These are phyloP conservation scores for Thomomys bottae DNA, from an alignment of 2,113 vertebrate genomes.

Conservation along the genomic window DNA sequence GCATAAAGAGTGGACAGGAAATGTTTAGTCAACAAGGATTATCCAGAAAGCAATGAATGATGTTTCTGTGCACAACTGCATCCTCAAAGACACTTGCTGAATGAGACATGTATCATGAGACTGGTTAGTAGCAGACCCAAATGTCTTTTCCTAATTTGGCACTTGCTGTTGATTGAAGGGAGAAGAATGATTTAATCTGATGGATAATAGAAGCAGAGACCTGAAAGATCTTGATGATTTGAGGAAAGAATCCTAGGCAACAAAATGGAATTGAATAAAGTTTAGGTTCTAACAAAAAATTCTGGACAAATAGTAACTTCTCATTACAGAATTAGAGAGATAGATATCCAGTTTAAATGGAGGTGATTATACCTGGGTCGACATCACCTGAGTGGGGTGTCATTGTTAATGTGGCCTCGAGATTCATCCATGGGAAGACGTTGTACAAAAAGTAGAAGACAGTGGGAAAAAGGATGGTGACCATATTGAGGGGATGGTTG, in stretches of 20 bases:
- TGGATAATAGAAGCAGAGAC: neutral
- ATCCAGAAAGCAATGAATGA: conserved; percentile 34
- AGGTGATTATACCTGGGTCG: neutral
- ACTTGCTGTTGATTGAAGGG: neutral
- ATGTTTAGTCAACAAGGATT: neutral
- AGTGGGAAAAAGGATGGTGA: neutral
- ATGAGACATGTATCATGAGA: neutral
- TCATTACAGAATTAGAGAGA: neutral
- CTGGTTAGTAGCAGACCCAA: neutral
- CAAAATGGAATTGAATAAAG: neutral
- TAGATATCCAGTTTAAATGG: neutral
- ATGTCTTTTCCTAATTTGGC: neutral
- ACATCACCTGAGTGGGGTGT: neutral
- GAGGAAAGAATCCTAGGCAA: neutral
- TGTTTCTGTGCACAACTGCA: conserved; percentile 30
- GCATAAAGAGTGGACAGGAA: neutral
- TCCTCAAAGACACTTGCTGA: neutral
- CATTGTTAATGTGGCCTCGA: neutral
- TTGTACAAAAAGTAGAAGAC: neutral
- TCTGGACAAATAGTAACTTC: neutral
- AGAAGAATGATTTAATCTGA: neutral
- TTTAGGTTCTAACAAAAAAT: neutral
- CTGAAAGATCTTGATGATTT: neutral
- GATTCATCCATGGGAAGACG: neutral
- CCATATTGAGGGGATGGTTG: neutral